These are phyloP conservation scores for Hemicrepidius hirtus DNA, from an alignment of 2,888 invertebrate species.

Conservation along the genomic window DNA sequence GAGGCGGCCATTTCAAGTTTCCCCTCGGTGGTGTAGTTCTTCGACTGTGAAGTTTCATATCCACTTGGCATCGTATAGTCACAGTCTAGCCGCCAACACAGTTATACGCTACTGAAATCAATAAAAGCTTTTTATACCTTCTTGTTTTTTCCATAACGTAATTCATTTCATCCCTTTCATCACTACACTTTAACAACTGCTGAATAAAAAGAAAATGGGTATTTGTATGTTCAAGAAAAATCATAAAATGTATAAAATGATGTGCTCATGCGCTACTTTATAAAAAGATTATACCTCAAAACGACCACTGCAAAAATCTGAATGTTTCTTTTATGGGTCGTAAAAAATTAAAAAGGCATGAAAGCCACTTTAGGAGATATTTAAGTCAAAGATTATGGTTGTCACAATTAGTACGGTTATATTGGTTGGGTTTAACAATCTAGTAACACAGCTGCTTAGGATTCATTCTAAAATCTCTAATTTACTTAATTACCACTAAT, in stretches of 20 bases:
- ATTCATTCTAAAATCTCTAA: slow-evolving; percentile 13
- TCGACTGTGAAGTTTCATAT: slow-evolving; percentile 62
- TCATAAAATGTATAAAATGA: slow-evolving; percentile 63
- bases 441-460: slow-evolving; percentile 29
- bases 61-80: slow-evolving; percentile 49
- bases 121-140: slow-evolving; percentile 75
- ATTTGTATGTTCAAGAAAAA: slow-evolving; percentile 62
- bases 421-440: slow-evolving; percentile 32
- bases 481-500: background rate
- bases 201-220: slow-evolving; percentile 63
- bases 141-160: slow-evolving; percentile 59
- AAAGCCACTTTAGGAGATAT: slow-evolving; percentile 58
- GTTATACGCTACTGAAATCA: slow-evolving; percentile 83
- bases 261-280: slow-evolving; percentile 69
- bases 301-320: slow-evolving; percentile 57
- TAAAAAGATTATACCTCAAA: slow-evolving; percentile 59
- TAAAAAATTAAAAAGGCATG: slow-evolving; percentile 62
- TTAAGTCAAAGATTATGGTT: slow-evolving; percentile 60
- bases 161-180: slow-evolving; percentile 51
- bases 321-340: slow-evolving; percentile 62
- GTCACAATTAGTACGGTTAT: slow-evolving; percentile 58
- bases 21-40: slow-evolving; percentile 61
- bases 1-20: slow-evolving; percentile 67
- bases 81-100: slow-evolving; percentile 72
- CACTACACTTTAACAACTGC: slow-evolving; percentile 57